These are phyloP conservation scores for Tholera decimalis DNA, from an alignment of 2,888 invertebrate species.

Conservation along the genomic window DNA sequence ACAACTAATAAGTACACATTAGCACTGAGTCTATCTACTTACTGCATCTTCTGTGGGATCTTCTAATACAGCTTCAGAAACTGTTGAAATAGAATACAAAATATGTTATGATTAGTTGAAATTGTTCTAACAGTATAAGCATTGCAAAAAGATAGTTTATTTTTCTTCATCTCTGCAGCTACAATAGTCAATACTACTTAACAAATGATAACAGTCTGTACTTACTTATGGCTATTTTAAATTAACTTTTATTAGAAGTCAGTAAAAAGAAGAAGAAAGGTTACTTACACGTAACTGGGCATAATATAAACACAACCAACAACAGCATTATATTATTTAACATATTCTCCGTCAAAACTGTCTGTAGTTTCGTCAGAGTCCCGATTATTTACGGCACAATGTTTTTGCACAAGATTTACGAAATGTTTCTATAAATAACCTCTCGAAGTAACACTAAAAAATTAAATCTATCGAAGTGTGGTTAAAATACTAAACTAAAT, in stretches of 20 bases:
- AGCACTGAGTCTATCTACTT: conserved; percentile 22
- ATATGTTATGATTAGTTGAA: neutral
- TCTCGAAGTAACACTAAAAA: conserved; percentile 3
- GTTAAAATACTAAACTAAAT: no score
- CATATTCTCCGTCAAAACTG: conserved; percentile 4
- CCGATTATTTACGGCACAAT: conserved; percentile 21
- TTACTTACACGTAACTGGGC: conserved; percentile 36
- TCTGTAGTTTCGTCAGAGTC: conserved; percentile 13
- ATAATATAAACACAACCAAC: conserved; percentile 24
- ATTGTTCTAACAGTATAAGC: neutral
- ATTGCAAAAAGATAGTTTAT: neutral
- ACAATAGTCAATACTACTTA: no score
- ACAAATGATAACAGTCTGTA: neutral
- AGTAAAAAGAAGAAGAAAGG: neutral
- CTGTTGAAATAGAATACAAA: conserved; percentile 28
- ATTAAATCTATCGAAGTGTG: conserved; percentile 1
- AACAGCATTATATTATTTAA: conserved; percentile 14
- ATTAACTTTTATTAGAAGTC: no score
- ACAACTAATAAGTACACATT: no score
- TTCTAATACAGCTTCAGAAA: conserved; percentile 33
- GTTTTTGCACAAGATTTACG: conserved; percentile 17
- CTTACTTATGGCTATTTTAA: no score
- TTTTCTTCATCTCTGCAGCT: neutral
- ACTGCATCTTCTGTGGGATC: conserved; percentile 19
- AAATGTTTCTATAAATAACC: conserved; percentile 28